These are phyloP conservation scores for Peromyscus maniculatus DNA, from an alignment of 2,113 vertebrate species.

Conservation along the genomic window DNA sequence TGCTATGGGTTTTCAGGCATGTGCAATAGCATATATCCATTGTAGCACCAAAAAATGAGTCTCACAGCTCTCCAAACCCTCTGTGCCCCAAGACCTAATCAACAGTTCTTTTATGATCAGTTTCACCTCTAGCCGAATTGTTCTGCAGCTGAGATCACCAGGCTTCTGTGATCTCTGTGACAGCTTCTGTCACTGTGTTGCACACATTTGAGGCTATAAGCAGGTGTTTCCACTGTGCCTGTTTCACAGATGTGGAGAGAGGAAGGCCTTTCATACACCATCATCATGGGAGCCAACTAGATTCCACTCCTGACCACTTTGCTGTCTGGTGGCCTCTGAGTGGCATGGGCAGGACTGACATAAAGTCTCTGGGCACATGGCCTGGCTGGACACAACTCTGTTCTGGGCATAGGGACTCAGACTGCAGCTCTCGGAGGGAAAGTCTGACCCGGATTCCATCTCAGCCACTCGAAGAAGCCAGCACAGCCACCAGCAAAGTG, in stretches of 20 bases:
- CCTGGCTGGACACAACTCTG: neutral
- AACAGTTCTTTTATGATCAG: rapidly evolving
- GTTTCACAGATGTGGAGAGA: neutral
- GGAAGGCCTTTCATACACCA: too few relatives aligned
- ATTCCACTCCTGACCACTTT: rapidly evolving
- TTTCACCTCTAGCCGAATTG: neutral
- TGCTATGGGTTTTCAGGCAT: neutral
- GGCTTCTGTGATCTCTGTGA: neutral
- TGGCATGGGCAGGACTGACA: rapidly evolving
- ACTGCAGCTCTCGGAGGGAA: neutral
- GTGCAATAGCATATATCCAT: rapidly evolving
- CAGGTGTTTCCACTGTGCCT: neutral
- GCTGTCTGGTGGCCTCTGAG: neutral
- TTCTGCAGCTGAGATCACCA: too few relatives aligned
- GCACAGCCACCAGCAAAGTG: slow-evolving; percentile 62
- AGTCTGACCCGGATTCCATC: neutral
- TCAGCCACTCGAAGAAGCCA: slow-evolving; percentile 74
- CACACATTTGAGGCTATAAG: rapidly evolving
- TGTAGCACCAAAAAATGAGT: rapidly evolving
- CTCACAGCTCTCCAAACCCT: neutral
- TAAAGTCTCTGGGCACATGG: too few relatives aligned
- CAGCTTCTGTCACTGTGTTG: rapidly evolving
- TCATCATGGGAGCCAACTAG: neutral
- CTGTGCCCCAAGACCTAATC: neutral
- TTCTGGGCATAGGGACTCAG: neutral